These are phyloP conservation scores for Epizoanthus rinbou DNA, from an alignment of 92 coral and sea anemone genomes.

Conservation along the genomic window DNA sequence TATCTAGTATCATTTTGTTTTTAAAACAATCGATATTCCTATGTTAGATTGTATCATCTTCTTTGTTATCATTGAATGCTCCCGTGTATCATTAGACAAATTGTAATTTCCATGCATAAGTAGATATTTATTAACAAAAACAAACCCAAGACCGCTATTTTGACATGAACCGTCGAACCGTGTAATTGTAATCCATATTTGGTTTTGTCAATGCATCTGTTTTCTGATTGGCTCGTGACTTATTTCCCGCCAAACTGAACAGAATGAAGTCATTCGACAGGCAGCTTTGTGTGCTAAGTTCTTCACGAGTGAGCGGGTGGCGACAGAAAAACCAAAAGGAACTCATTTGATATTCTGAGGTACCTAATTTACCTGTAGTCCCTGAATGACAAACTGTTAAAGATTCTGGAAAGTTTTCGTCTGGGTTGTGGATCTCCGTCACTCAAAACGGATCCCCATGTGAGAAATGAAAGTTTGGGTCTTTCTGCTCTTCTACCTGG, in stretches of 20 bases:
- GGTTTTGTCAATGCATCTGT: not conserved
- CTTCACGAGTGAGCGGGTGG: conserved; percentile 24
- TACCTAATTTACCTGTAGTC: conserved; percentile 42
- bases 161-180: not conserved
- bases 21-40: not conserved
- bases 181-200: not conserved
- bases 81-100: not conserved
- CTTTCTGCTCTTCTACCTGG: conserved; percentile 73
- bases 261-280: conserved; percentile 37
- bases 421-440: conserved; percentile 15
- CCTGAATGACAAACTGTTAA: conserved; percentile 7
- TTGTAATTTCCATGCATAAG: conserved; percentile 15
- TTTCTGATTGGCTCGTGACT: conserved; percentile 2
- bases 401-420: conserved; percentile 1
- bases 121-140: not conserved
- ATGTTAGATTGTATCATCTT: not conserved
- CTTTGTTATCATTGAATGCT: not conserved
- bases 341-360: conserved; percentile 38
- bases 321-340: not conserved
- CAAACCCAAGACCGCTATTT: not conserved
- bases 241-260: conserved; percentile 37
- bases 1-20: not conserved
- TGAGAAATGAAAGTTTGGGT: conserved; percentile 77
- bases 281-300: conserved; percentile 22
- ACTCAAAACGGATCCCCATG: conserved; percentile 56